phyloP scores from a whole-genome alignment of 2,113 vertebrate genomes.

The Myotis lucifugus region DNA sequence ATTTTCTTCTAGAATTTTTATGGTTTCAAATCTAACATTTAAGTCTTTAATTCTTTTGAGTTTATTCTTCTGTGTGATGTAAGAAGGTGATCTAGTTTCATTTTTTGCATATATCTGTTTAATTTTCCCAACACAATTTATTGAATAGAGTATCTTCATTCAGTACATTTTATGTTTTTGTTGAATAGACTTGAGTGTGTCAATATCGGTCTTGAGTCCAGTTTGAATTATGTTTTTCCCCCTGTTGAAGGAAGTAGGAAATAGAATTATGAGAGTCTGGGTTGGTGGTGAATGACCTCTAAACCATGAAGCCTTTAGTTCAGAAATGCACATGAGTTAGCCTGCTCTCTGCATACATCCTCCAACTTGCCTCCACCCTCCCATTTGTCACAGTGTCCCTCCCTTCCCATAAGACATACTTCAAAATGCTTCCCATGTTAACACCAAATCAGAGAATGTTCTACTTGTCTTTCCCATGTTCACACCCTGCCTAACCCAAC shows the following conservation, averaged over 20 bases:
- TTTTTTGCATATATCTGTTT: not conserved
- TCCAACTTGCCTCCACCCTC: conserved; percentile 9
- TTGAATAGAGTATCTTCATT: not conserved
- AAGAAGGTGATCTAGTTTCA: not conserved
- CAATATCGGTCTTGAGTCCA: not conserved
- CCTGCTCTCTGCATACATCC: not conserved
- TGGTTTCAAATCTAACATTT: not conserved
- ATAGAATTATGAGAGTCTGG: not conserved
- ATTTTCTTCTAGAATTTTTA: not conserved
- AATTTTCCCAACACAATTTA: not conserved
- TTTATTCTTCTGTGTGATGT: not conserved
- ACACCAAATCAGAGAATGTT: conserved; percentile 56
- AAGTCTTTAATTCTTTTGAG: not conserved
- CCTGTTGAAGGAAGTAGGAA: not conserved
- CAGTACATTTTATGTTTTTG: conserved; percentile 13
- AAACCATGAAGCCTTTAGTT: not conserved
- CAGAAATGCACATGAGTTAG: not conserved
- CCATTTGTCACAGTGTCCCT: conserved; percentile 42
- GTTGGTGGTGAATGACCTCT: not conserved
- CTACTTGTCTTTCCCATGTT: conserved; percentile 23
- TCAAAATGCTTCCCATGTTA: conserved; percentile 57
- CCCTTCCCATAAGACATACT: conserved; percentile 37
- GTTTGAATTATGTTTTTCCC: not conserved
- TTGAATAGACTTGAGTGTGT: not conserved
- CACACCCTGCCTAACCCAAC: conserved; percentile 41